Base-by-base conservation (phyloP, 2,113 vertebrate genomes). In the Phoxinus phoxinus region DNA sequence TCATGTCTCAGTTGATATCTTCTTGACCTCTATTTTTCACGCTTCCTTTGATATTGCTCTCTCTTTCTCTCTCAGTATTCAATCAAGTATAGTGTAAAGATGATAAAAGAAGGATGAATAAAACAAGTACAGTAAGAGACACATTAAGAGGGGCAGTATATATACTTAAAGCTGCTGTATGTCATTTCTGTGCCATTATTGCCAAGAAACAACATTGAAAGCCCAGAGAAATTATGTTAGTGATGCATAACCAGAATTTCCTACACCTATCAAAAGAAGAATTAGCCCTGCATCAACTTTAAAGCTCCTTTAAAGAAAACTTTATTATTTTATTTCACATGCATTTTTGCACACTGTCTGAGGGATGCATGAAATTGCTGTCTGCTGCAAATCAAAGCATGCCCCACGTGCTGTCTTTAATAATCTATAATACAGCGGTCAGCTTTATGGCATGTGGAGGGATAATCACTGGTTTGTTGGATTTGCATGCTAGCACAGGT, bases 1-100 rank as follows among this genome's bases (percentile, higher is more conserved):
- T 71, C n/a, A 58, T 65, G 86, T 86, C 87, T 71, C 63, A 56
- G 71, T 56, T 85, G 30, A 75, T 77, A 48, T 82, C 41, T 15
- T 86, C 67, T 86, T 56, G 30, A 84, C 56, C 56, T 56, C 27
- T 67, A 27, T 65, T 56, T 63, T 74, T 84, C 19, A 72, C 21
- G 7, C 51, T 79, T 71, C 44, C 25, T 30, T 78, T 86, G 10
- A 13, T 46, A 53, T 37, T 69, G 48, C 37, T 15, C 46, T 37
- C 30, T 51, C 27, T 15, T 9, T 41, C 27, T 19, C 46, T 53
- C 46, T 25, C 63, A 37, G 30, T 72, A 35, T 56, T 83, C 48
- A 72, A 56, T 83, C 65, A 72, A 51, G 61, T 9, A 23, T 32
- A 58, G 46, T 83, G 65, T 72, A 56, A 35, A 23, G 46, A 25